These are phyloP conservation scores for Dryas iulia DNA, from an alignment of 1,140 invertebrate species.

Conservation along the genomic window DNA sequence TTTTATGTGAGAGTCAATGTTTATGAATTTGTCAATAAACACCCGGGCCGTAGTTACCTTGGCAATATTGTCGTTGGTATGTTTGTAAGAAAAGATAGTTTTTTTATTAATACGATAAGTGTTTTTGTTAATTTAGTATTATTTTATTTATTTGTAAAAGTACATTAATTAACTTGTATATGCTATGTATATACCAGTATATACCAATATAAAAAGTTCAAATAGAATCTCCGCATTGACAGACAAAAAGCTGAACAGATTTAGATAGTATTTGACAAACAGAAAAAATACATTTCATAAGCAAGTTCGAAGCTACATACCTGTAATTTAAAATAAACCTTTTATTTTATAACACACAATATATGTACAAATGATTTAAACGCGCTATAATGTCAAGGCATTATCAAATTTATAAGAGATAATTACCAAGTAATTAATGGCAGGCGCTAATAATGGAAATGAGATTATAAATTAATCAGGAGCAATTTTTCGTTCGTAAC, in stretches of 20 bases:
- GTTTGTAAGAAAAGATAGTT: conserved; percentile 36
- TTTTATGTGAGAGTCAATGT: conserved; percentile 69
- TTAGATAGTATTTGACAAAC: too few species aligned
- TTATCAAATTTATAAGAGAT: conserved; percentile 46
- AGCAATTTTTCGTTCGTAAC: conserved; percentile 73
- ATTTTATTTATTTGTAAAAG: not conserved
- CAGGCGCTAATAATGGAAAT: conserved; percentile 65
- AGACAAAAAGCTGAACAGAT: too few species aligned
- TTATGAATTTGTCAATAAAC: conserved; percentile 77
- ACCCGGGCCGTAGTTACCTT: conserved; percentile 52
- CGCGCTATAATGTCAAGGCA: conserved; percentile 22
- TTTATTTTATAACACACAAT: not conserved
- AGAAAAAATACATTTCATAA: too few species aligned
- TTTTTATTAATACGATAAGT: conserved; percentile 44
- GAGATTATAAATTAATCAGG: conserved; percentile 73
- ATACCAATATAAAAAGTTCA: too few species aligned
- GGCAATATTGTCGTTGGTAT: conserved; percentile 50
- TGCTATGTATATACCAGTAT: too few species aligned
- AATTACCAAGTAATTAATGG: conserved; percentile 58
- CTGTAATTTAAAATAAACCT: conserved; percentile 21
- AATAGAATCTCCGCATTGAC: too few species aligned
- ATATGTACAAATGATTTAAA: conserved; percentile 14
- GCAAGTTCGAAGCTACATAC: too few species aligned
- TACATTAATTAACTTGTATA: too few species aligned
- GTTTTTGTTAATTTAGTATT: conserved; percentile 39